phyloP scores from a whole-genome alignment of 1,140 invertebrate genomes.

The Rhyacophila brunnea region DNA sequence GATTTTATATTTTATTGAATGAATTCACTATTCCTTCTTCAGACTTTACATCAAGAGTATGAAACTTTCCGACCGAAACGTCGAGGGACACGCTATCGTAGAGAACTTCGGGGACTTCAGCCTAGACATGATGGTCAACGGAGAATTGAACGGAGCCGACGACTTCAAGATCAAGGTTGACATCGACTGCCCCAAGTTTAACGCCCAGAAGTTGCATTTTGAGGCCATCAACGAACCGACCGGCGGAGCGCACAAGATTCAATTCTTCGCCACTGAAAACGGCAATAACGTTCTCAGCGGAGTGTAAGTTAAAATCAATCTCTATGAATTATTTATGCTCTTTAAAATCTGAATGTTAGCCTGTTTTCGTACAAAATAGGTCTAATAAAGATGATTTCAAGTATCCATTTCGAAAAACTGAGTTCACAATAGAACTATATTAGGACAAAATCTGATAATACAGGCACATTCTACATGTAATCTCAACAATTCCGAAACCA shows the following conservation, averaged over 20 bases:
- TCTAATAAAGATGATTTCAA: too few species aligned
- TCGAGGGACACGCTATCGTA: conserved; percentile 54
- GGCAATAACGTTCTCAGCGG: conserved; percentile 67
- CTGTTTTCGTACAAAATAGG: too few species aligned
- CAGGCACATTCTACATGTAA: too few species aligned
- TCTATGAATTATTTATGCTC: too few species aligned
- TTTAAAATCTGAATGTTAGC: too few species aligned
- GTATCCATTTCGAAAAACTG: too few species aligned
- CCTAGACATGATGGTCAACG: conserved; percentile 54
- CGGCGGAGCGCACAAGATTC: conserved; percentile 59
- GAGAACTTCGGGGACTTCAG: conserved; percentile 54
- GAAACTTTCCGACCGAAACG: conserved; percentile 53
- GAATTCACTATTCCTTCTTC: conserved; percentile 23
- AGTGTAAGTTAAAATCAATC: conserved; percentile 47
- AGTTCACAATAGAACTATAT: too few species aligned
- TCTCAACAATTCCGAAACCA: too few species aligned
- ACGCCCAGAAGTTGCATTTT: conserved; percentile 64
- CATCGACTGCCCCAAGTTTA: conserved; percentile 65
- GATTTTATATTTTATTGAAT: too few species aligned
- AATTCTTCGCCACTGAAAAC: conserved; percentile 61
- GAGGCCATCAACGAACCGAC: conserved; percentile 62
- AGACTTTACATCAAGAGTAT: conserved; percentile 53
- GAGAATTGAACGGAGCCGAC: conserved; percentile 61
- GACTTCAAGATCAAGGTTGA: conserved; percentile 62
- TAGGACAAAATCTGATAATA: too few species aligned